Evolutionary conservation across 2,797 vertebrate genomes (phyloP), one percentile per base, ranked within the genome.

Genomic region (Streptopelia turtur): DNA sequence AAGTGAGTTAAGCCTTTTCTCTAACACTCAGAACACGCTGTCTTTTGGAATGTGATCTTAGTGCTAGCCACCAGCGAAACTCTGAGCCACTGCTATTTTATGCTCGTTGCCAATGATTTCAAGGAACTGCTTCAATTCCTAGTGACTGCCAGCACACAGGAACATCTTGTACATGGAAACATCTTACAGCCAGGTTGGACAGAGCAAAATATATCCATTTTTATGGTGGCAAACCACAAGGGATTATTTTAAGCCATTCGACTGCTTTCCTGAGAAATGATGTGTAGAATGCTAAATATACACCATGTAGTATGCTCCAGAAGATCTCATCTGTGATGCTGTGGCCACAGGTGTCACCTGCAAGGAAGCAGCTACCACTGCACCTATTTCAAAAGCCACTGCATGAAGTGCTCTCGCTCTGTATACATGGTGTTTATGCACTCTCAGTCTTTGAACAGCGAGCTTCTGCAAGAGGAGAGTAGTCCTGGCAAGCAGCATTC

Each of bases 51-150:
- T 16, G 47, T 43, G 13, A 37, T 55, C 35, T 83, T 47, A 39
- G 28, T 13, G 31, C 20, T 64, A 79, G n/a, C 6, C 52, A 77
- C 39, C 39, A 90, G 43, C 45, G 86, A 83, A 89, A 72, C 22
- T 21, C 16, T 11, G 47, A 89, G 27, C 76, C 61, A 15, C 57
- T 64, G 13, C 35, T 89, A 31, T 61, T 91, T 83, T 90, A n/a
- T 83, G 52, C 69, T 65, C 61, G 21, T 52, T 80, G 33, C 50
- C n/a, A 55, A 30, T 47, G 63, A 83, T 69, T 39, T 79, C 45
- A 70, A 87, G 70, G 35, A 92, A 94, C 59, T 88, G 63, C 64
- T 91, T 94, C 82, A 83, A 20, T 39, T 76, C n/a, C 55, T 47
- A n/a, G 37, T 20, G 47, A 84, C 63, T 88, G 78, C 35, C 59